Evolutionary conservation across 2,797 vertebrate species (phyloP), one percentile per base, ranked within the genome.

Genomic region (Phataginus tetradactyla): DNA sequence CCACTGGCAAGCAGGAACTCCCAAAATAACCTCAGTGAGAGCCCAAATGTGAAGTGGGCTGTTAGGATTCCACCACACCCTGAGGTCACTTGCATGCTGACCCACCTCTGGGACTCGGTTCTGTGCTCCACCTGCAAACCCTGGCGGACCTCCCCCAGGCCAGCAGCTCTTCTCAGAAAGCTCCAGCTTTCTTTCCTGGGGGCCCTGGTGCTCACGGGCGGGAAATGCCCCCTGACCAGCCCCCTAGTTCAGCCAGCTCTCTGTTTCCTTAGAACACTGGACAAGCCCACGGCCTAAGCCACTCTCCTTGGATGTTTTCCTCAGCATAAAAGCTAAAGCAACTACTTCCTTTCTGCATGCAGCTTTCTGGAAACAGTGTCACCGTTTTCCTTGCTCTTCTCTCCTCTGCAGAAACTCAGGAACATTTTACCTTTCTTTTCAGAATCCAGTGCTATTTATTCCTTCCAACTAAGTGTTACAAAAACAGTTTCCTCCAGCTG

Each of bases 51-150:
- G 55, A 42, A 37, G 37, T 0, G 6, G 20, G 15, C 34, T 23
- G 20, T 1, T 0, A 17, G 69, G 18, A 39, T 15, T 61, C 13
- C 4, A 1, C 32, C 1, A 1, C 0, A 2, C 45, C 18, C n/a
- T 0, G 3, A 34, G 42, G 59, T 12, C 7, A 1, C 11, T 11
- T n/a, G 57, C n/a, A 20, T 5, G 8, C 1, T 25, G 14, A 9
- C 8, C 14, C 11, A 4, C 11, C 1, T 0, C 94, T 4, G 10
- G 12, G 12, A 23, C 34, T 17, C 23, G 34, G 1, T 5, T n/a
- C n/a, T 32, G 5, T 27, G 21, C 10, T 51, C 57, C 4, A 1
- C 66, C 75, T 13, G 0, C 13, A 45, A 32, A 20, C 25, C 21
- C 45, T 5, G 1, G 32, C 17, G 49, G 13, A 13, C 25, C 32